These are phyloP conservation scores for Catotricha subobsoleta DNA, from an alignment of 2,888 invertebrate genomes.

Conservation along the genomic window DNA sequence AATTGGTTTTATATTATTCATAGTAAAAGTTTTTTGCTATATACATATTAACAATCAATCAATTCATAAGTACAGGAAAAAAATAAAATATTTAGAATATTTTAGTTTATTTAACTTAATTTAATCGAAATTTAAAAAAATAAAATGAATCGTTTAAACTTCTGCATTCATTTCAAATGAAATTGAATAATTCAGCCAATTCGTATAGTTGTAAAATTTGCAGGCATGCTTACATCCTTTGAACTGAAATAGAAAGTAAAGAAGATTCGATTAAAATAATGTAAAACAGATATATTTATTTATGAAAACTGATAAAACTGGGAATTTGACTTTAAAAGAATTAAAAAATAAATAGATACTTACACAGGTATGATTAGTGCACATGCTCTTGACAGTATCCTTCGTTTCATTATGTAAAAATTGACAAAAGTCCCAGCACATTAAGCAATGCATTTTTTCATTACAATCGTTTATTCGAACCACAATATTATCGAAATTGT, in stretches of 20 bases:
- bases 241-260: background rate
- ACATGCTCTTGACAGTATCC: background rate
- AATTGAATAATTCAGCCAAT: too few relatives aligned
- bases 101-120: background rate
- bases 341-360: constrained; percentile 1
- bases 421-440: constrained; percentile 1
- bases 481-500: too few relatives aligned
- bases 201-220: background rate
- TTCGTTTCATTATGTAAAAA: background rate
- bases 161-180: too few relatives aligned
- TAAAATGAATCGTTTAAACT: background rate
- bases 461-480: background rate
- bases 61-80: too few relatives aligned
- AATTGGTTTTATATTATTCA: too few relatives aligned
- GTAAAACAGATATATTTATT: background rate
- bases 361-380: constrained; percentile 3
- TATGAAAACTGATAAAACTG: background rate
- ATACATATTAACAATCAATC: too few relatives aligned
- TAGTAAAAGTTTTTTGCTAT: too few relatives aligned
- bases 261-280: background rate
- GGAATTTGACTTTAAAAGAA: background rate
- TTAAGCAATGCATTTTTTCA: background rate
- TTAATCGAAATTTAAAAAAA: background rate
- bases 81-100: too few relatives aligned
- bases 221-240: constrained; percentile 1